Conservation (phyloP, 2,797 vertebrate species). For the Myotis planiceps region DNA sequence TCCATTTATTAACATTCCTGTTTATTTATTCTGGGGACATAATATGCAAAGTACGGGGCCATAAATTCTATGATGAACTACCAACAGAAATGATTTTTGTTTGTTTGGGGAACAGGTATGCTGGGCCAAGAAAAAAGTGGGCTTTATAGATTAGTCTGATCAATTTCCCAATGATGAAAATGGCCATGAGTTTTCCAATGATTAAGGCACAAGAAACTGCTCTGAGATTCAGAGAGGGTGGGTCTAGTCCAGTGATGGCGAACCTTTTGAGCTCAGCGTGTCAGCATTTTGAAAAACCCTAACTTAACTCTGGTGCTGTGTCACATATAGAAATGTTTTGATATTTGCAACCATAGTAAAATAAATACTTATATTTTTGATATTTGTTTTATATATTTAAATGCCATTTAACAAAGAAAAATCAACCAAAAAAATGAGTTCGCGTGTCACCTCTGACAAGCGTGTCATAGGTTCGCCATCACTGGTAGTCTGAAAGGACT, state of each 20-base stretch:
- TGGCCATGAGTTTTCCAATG: background rate
- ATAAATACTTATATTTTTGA: too few species aligned
- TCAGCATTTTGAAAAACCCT: too few species aligned
- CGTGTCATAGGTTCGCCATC: too few species aligned
- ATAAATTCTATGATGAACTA: conserved; percentile 12
- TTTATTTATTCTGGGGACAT: conserved; percentile 35
- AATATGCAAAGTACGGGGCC: conserved; percentile 14
- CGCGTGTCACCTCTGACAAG: too few species aligned
- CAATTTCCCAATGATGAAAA: conserved; percentile 55
- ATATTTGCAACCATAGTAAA: too few species aligned
- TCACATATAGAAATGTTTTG: too few species aligned
- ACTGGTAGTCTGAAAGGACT: background rate
- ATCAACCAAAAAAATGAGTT: too few species aligned
- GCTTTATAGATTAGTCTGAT: conserved; percentile 30
- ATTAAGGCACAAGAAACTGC: conserved; percentile 46
- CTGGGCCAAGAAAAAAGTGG: background rate
- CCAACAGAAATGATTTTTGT: conserved; percentile 37
- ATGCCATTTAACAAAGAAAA: too few species aligned
- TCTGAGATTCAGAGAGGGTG: conserved; percentile 21
- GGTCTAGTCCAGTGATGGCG: background rate
- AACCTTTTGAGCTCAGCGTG: too few species aligned
- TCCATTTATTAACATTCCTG: conserved; percentile 1
- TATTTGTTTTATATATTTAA: too few species aligned
- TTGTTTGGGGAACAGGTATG: background rate
- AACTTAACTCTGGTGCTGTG: too few species aligned